Conservation (phyloP, 2,113 vertebrate genomes). For the Crotophaga sulcirostris region DNA sequence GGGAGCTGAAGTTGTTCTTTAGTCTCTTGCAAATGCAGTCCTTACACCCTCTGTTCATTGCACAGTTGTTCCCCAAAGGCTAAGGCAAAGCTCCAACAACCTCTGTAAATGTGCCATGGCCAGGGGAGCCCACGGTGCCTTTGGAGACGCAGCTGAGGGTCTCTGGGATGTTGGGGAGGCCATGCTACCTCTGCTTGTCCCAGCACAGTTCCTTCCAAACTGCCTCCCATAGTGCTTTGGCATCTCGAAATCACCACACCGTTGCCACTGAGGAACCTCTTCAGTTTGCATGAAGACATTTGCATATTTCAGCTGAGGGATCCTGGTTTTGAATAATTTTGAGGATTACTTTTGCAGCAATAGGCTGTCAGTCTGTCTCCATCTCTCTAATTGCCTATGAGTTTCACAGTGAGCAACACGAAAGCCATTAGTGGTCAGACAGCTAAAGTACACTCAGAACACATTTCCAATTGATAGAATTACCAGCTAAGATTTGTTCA, state of each 20-base stretch:
- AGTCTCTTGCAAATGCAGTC: neutral
- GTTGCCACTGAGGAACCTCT: neutral
- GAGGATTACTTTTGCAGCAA: conserved; percentile 14
- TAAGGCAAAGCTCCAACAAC: neutral
- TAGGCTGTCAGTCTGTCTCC: conserved; percentile 5
- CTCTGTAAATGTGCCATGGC: neutral
- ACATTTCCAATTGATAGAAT: neutral
- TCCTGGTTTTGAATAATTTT: neutral
- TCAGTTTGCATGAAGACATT: neutral
- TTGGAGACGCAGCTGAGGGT: neutral
- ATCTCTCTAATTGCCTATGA: neutral
- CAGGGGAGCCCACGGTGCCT: neutral
- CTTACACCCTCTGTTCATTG: neutral
- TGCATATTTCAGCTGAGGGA: neutral
- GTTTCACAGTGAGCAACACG: neutral
- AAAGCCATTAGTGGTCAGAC: conserved; percentile 44
- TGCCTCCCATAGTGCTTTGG: neutral
- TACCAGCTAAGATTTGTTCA: conserved; percentile 2
- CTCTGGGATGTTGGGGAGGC: neutral
- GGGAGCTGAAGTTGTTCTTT: neutral
- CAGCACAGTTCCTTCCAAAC: neutral
- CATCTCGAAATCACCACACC: neutral
- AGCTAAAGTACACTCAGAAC: neutral
- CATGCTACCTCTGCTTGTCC: neutral
- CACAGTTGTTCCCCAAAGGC: neutral